Evolutionary conservation across 2,888 invertebrate genomes (phyloP).

Genomic region (Dryadula phaetusa): DNA sequence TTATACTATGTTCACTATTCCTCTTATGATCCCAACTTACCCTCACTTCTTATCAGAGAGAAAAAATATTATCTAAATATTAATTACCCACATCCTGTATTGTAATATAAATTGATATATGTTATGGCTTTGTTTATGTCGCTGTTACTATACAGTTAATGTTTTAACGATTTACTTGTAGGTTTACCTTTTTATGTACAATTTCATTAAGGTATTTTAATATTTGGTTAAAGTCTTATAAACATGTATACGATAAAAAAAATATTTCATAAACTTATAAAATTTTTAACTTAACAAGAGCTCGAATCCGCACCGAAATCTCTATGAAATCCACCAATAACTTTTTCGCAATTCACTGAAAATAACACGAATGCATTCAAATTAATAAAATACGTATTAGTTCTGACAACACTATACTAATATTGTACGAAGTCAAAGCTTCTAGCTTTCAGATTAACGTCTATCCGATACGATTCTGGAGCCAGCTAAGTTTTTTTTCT

Average conservation of each 20-base stretch:
- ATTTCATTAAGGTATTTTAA: too few species aligned
- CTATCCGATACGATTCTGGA: constrained; percentile 49
- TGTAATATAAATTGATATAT: not conserved
- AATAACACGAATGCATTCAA: not conserved
- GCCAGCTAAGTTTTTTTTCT: constrained; percentile 10
- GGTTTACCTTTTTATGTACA: too few species aligned
- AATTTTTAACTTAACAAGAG: too few species aligned
- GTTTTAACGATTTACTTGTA: not conserved
- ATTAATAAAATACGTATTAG: too few species aligned
- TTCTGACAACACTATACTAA: not conserved
- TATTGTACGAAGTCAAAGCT: constrained; percentile 49
- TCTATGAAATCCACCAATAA: too few species aligned
- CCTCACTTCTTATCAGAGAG: not conserved
- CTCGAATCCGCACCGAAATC: too few species aligned
- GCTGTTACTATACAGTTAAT: not conserved
- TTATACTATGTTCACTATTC: not conserved
- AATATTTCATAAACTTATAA: too few species aligned
- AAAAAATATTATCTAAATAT: not conserved
- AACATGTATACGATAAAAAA: too few species aligned
- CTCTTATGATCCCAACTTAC: not conserved
- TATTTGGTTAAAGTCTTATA: too few species aligned
- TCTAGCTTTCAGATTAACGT: constrained; percentile 60
- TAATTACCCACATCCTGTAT: constrained; percentile 6
- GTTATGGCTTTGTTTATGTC: not conserved
- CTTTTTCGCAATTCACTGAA: too few species aligned